Base-by-base conservation (phyloP, 2,113 vertebrate species). In the Neotoma lepida region DNA sequence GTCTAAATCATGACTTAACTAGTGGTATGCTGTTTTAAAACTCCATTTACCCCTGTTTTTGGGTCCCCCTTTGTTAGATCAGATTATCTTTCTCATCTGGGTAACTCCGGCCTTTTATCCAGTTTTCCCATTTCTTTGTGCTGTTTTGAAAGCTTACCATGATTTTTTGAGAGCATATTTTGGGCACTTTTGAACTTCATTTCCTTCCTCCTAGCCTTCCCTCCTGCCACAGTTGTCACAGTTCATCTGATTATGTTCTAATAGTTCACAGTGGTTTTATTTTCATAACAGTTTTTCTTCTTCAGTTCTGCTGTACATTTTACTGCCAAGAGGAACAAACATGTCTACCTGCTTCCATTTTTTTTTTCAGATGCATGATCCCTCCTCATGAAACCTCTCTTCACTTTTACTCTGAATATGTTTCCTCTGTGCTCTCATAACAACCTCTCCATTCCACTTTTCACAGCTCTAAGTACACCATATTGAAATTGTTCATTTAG, bases 401-500 rank as follows among this genome's bases (percentile, higher is more conserved):
- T 90, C 4, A 44, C 14, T 26, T 89, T 2, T 6, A 51, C 4
- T 74, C 46, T 73, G 20, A 82, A 76, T 56, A 56, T 85, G 39
- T 90, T 7, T 86, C 41, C 56, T 49, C 24, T 74, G 7, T 86
- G 13, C 10, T 49, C 22, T 13, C 81, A 26, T 18, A 88, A 61
- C 26, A 44, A 24, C 9, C 6, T 49, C 46, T 63, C 88, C 18
- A 46, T 94, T 82, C n/a, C 1, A 18, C 51, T 9, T 49, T 9
- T 71, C 61, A 49, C 61, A 63, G 5, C 54, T 95, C 28, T 86
- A 80, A n/a, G 4, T 51, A 26, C 26, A 46, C 39, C 49, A 6
- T 58, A 84, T 68, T 77, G 49, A 88, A 93, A 95, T 88, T 49
- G 20, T 73, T 64, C 2, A 1, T 54, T 94, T 71, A 92, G n/a